Conservation (phyloP, 1,140 invertebrate genomes). For the Sipha flava region DNA sequence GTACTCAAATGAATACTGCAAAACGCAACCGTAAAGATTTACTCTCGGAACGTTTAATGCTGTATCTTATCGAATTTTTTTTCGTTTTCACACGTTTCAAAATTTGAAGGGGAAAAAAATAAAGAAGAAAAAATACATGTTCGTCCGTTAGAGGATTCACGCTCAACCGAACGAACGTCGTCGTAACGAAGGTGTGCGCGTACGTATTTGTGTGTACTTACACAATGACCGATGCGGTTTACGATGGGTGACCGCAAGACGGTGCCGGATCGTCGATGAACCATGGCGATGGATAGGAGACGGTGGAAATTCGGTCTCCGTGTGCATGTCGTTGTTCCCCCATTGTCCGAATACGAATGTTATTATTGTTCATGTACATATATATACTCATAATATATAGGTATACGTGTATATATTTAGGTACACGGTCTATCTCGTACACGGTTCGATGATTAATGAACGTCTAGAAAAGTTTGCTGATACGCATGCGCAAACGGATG, state of each 20-base stretch:
- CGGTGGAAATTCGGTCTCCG: neutral
- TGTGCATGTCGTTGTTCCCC: neutral
- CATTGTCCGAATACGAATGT: neutral
- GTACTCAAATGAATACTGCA: too few species aligned
- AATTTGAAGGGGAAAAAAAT: neutral
- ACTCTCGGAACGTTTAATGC: too few species aligned
- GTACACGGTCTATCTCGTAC: too few species aligned
- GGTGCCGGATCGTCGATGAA: conserved; percentile 6
- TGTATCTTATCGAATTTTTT: too few species aligned
- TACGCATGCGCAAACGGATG: neutral
- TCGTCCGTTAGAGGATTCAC: neutral
- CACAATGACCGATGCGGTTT: conserved; percentile 3
- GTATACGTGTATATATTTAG: neutral
- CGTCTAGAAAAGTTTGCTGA: neutral
- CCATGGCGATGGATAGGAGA: neutral
- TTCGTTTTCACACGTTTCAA: too few species aligned
- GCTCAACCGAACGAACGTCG: neutral
- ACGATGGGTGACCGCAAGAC: conserved; percentile 1
- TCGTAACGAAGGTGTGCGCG: neutral
- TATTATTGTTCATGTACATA: neutral
- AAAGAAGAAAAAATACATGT: neutral
- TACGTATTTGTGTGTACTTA: neutral
- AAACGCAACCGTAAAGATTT: too few species aligned
- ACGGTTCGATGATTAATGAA: neutral
- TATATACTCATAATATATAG: too few species aligned